Conservation (phyloP, 2,888 invertebrate species). For the Auanema freiburgensis region DNA sequence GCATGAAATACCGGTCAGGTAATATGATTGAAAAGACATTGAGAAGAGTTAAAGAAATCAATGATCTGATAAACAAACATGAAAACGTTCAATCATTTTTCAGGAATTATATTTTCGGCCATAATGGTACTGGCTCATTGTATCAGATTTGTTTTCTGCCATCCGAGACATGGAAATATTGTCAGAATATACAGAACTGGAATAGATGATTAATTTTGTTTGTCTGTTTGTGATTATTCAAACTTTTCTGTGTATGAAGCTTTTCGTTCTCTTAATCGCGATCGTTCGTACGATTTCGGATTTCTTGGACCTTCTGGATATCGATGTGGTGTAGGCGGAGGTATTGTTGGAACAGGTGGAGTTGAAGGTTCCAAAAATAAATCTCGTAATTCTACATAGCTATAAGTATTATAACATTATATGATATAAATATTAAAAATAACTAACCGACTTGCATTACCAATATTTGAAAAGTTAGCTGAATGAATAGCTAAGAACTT, state of each 20-base stretch:
- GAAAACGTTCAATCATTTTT: too few relatives aligned
- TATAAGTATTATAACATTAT: background rate
- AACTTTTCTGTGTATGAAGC: background rate
- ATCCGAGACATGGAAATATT: constrained; percentile 28
- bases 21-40: too few relatives aligned
- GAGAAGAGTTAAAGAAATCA: too few relatives aligned
- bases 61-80: too few relatives aligned
- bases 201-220: too few relatives aligned
- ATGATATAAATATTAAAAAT: background rate
- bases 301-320: constrained; percentile 6
- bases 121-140: constrained; percentile 42
- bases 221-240: background rate
- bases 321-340: constrained; percentile 11
- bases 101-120: constrained; percentile 22
- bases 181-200: background rate
- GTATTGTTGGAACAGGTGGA: constrained; percentile 14
- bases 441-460: constrained; percentile 83
- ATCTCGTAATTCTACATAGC: constrained; percentile 40
- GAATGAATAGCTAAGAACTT: constrained; percentile 92
- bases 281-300: background rate
- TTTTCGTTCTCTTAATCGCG: background rate
- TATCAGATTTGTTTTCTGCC: constrained; percentile 46
- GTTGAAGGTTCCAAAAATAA: constrained; percentile 26
- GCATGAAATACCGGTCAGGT: too few relatives aligned
- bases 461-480: constrained; percentile 91